Conservation (phyloP, 37 sponge, comb jelly and placozoan species). For the Halichondria panicea region DNA sequence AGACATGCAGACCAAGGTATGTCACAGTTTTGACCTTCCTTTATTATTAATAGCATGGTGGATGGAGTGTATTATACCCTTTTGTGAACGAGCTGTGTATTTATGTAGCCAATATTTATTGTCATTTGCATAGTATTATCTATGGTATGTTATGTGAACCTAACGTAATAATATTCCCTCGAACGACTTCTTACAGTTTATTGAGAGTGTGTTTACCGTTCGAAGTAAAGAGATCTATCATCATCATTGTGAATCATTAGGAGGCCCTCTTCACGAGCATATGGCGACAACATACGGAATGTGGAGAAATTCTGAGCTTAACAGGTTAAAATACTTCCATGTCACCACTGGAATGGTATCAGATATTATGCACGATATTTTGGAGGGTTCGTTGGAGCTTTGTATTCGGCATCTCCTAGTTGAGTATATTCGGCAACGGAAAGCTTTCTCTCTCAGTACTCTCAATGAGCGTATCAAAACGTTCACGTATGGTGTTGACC, state of each 20-base stretch:
- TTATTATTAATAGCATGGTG: not conserved
- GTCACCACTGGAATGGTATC: slow-evolving; percentile 63
- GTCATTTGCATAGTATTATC: slow-evolving; percentile 5
- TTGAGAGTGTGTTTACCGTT: slow-evolving; percentile 13
- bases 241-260: slow-evolving; percentile 48
- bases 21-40: not conserved
- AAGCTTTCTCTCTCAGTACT: slow-evolving; percentile 11
- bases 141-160: not conserved
- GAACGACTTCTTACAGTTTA: slow-evolving; percentile 23
- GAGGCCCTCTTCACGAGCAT: slow-evolving; percentile 65
- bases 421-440: slow-evolving; percentile 6
- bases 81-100: not conserved
- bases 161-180: not conserved
- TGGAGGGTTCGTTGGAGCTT: slow-evolving; percentile 51
- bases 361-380: slow-evolving; percentile 78
- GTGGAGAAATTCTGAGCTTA: slow-evolving; percentile 35
- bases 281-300: slow-evolving; percentile 68
- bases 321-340: slow-evolving; percentile 55
- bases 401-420: slow-evolving; percentile 13
- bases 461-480: slow-evolving; percentile 29
- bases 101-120: not conserved
- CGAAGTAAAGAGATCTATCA: slow-evolving; percentile 27
- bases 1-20: slow-evolving; percentile 50
- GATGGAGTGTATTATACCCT: not conserved
- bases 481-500: slow-evolving; percentile 32